Evolutionary conservation across 1,140 invertebrate genomes (phyloP), one percentile per base, ranked within the genome.

Genomic region (Microplitis mediator): DNA sequence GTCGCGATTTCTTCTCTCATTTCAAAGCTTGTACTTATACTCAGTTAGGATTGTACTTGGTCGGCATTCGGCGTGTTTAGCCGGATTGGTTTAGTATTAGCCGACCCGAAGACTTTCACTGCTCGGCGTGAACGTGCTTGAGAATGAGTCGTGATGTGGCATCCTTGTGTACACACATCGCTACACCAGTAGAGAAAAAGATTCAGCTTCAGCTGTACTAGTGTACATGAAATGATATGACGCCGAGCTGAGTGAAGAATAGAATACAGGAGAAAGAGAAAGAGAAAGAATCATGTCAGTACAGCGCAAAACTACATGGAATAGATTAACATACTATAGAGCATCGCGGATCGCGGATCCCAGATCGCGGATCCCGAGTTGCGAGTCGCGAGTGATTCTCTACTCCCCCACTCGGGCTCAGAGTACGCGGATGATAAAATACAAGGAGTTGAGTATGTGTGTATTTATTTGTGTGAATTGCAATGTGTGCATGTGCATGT

Each of bases 21-120:
- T 31, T 62, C 69, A 32, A 45, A 52, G 13, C 60, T 14, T 34
- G n/a, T 51, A 32, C 34, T 34, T 69, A 32, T 56, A 36, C 31
- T 45, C 35, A 66, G 14, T 39, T 6, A 45, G 6, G 11, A 11
- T 45, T 45, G 39, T 45, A 11, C 6, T 45, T 45, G 39, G 39
- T 45, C 39, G 39, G 39, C 39, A 45, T 45, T 23, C 23, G 23
- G 23, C 23, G 16, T 66, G 16, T 9, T 23, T 23, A 23, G 11
- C 45, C 45, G 39, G 39, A 13, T 16, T 32, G 31, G 13, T 23
- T 23, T 23, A 23, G 23, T 23, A 0, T 23, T 45, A 6, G 45
- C 5, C 60, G 64, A 64, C 69, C 36, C 34, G 45, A 66, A 66
- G 71, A 75, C 74, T 75, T 75, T 75, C 74, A 75, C 74, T 75